Percentiles rank a stretch among this genome's conserved stretches.
phyloP scores from a whole-genome alignment of 2,888 invertebrate genomes.

The Orchesellides sinensis region DNA sequence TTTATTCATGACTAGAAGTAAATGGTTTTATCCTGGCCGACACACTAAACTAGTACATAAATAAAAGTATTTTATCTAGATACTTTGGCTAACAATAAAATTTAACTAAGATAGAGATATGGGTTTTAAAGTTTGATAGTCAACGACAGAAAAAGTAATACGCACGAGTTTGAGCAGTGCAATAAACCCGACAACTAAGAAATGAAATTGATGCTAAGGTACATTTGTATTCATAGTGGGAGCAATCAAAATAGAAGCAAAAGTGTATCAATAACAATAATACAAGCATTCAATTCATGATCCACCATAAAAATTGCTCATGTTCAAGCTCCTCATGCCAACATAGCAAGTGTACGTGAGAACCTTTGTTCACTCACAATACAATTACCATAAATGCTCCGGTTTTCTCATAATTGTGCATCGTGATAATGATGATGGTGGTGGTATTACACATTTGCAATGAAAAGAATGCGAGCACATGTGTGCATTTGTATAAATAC shows the following conservation, averaged over 20 bases:
- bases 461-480: too few species aligned
- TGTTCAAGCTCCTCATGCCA: slow-evolving; percentile 15
- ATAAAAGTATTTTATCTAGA: too few species aligned
- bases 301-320: slow-evolving; percentile 39
- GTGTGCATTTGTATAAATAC: too few species aligned
- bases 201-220: too few species aligned
- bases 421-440: too few species aligned
- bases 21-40: too few species aligned
- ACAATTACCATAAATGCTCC: not conserved
- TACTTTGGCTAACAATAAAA: too few species aligned
- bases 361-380: not conserved
- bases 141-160: slow-evolving; percentile 9
- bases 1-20: too few species aligned
- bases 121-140: too few species aligned
- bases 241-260: slow-evolving; percentile 29
- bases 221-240: too few species aligned
- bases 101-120: too few species aligned
- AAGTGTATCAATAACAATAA: slow-evolving; percentile 61
- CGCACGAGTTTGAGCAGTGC: slow-evolving; percentile 37
- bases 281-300: not conserved
- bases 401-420: slow-evolving; percentile 2
- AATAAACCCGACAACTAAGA: slow-evolving; percentile 42
- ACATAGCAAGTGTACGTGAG: slow-evolving; percentile 14
- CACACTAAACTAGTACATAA: too few species aligned
- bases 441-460: not conserved